Conservation (phyloP, 1,140 invertebrate species). For the Halesus radiatus region DNA sequence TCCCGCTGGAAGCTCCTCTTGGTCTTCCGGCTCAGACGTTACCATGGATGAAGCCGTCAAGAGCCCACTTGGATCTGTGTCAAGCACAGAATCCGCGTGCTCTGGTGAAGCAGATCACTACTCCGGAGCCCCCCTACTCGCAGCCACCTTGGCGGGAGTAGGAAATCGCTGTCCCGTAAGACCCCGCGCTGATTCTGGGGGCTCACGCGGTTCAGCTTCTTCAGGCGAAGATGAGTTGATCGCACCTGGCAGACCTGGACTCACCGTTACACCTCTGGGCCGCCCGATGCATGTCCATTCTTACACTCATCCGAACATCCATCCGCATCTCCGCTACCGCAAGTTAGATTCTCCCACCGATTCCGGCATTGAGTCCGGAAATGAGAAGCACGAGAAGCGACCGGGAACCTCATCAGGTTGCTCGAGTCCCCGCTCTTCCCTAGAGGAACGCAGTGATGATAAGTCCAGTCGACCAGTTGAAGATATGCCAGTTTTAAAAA, state of each 20-base stretch:
- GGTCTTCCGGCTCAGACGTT: slow-evolving; percentile 79
- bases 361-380: slow-evolving; percentile 93
- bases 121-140: slow-evolving; percentile 81
- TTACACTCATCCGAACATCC: slow-evolving; percentile 66
- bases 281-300: slow-evolving; percentile 68
- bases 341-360: slow-evolving; percentile 92
- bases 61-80: slow-evolving; percentile 87
- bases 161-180: slow-evolving; percentile 74
- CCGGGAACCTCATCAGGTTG: slow-evolving; percentile 84
- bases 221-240: slow-evolving; percentile 80
- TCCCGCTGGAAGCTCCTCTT: slow-evolving; percentile 72
- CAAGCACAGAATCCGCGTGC: slow-evolving; percentile 84
- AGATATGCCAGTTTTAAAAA: slow-evolving; percentile 94
- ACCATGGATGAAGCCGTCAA: slow-evolving; percentile 84
- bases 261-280: slow-evolving; percentile 76
- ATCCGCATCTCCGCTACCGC: slow-evolving; percentile 75
- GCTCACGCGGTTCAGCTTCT: slow-evolving; percentile 71
- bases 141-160: slow-evolving; percentile 80
- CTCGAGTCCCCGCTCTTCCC: slow-evolving; percentile 87
- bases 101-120: slow-evolving; percentile 74
- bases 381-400: slow-evolving; percentile 85
- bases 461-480: slow-evolving; percentile 76
- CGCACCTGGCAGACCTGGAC: slow-evolving; percentile 76
- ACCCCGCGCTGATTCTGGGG: slow-evolving; percentile 82
- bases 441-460: slow-evolving; percentile 82